Base-by-base conservation (phyloP, 2,797 vertebrate species). In the Champsocephalus esox region DNA sequence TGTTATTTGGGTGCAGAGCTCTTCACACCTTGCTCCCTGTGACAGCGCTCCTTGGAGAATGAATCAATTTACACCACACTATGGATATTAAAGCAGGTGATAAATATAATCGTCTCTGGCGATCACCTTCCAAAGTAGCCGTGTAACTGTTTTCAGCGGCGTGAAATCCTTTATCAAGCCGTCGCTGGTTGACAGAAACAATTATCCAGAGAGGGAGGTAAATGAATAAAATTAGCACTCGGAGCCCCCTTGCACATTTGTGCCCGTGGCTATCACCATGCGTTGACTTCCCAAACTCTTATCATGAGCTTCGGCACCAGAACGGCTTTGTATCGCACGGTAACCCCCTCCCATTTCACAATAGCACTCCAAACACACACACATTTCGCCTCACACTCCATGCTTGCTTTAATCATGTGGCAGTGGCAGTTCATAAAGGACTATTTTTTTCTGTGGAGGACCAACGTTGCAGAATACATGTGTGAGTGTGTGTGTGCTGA, bases 221-320 rank as follows among this genome's bases (percentile, higher is more conserved):
- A 95, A 94, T 93, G 92, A 95, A 94, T 93, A 94, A 93, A 94
- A 94, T 93, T 92, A 94, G 90, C 90, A 92, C 93, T 89, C 43
- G 72, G 67, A 91, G 87, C 87, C 89, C 90, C 88, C 67, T 88
- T 87, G 89, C 92, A 89, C 88, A 86, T 88, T 92, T 88, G 83
- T 76, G 91, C 93, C 90, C 21, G 79, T 92, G 90, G 91, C 91
- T 72, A 91, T 92, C 87, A 82, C 87, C 82, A 72, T 79, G 86
- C 70, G 64, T 90, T 79, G 74, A 88, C 88, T 92, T 92, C 85
- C 85, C 81, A 92, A 93, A 93, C 86, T 94, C 88, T 93, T 93
- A 94, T 93, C 88, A 80, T 41, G 80, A 81, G 85, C 84, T 63
- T 38, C 64, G 49, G 77, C 84, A 83, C 73, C 75, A 85, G 76